phyloP scores from a whole-genome alignment of 2,888 invertebrate species.

The Dioctria rufipes region DNA sequence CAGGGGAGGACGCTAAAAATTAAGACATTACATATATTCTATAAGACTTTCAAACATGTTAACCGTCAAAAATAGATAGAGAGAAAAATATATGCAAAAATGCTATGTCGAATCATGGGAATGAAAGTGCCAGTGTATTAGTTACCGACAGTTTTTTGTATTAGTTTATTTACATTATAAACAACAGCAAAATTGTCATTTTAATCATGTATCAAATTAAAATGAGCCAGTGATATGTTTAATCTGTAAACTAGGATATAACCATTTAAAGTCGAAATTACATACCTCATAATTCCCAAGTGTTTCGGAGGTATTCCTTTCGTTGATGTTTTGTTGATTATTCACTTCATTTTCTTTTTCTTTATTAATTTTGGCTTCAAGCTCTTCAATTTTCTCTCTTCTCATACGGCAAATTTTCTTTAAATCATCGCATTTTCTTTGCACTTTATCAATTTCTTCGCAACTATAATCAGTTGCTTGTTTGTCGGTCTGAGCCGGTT shows the following conservation, averaged over 20 bases:
- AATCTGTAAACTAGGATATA: not conserved
- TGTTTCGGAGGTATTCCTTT: not conserved
- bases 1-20: too few species aligned
- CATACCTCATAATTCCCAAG: not conserved
- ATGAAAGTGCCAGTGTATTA: too few species aligned
- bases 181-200: too few species aligned
- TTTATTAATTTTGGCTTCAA: constrained; percentile 61
- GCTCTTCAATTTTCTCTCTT: constrained; percentile 62
- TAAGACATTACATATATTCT: too few species aligned
- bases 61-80: too few species aligned
- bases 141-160: too few species aligned
- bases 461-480: not conserved
- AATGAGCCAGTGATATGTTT: too few species aligned
- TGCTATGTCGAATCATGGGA: not conserved
- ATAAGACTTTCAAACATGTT: too few species aligned
- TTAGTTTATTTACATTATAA: too few species aligned
- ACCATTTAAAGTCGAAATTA: not conserved
- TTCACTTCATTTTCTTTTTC: constrained; percentile 47
- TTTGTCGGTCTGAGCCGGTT: constrained; percentile 49
- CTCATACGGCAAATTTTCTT: constrained; percentile 65
- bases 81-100: too few species aligned
- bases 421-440: constrained; percentile 64
- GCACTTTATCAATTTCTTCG: constrained; percentile 50
- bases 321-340: constrained; percentile 6
- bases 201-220: too few species aligned